Evolutionary conservation across 2,888 invertebrate genomes (phyloP).

Genomic region (Silvanus unidentatus): DNA sequence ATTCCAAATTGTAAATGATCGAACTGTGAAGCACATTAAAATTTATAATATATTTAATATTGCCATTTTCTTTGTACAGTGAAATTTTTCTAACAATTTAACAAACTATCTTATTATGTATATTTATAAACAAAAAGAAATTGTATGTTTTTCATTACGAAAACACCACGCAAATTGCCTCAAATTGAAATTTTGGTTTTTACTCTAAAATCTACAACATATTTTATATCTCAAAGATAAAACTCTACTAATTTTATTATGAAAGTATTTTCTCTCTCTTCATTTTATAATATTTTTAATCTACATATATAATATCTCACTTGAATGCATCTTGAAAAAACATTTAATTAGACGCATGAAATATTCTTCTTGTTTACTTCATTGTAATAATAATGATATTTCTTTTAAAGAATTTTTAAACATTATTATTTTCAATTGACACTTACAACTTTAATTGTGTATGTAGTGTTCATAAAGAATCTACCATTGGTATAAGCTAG

Average conservation of each 20-base stretch:
- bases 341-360: slow-evolving; percentile 45
- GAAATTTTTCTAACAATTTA: slow-evolving; percentile 9
- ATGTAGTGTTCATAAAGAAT: slow-evolving; percentile 28
- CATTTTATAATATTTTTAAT: slow-evolving; percentile 15
- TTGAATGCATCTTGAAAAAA: slow-evolving; percentile 43
- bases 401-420: slow-evolving; percentile 12
- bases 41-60: slow-evolving; percentile 30
- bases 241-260: slow-evolving; percentile 31
- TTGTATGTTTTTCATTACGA: slow-evolving; percentile 7
- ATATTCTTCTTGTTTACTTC: slow-evolving; percentile 26
- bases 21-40: too few species aligned
- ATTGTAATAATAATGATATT: slow-evolving; percentile 7
- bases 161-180: slow-evolving; percentile 21
- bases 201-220: slow-evolving; percentile 32
- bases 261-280: slow-evolving; percentile 32
- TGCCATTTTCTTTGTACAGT: slow-evolving; percentile 50
- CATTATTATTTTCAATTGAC: slow-evolving; percentile 40
- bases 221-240: slow-evolving; percentile 33
- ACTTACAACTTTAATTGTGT: slow-evolving; percentile 37
- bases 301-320: slow-evolving; percentile 53
- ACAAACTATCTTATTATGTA: slow-evolving; percentile 1
- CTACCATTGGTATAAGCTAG: slow-evolving; percentile 13
- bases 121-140: not conserved
- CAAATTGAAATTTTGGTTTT: slow-evolving; percentile 13
- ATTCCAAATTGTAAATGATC: too few species aligned